Evolutionary conservation across 2,797 vertebrate genomes (phyloP), one percentile per base, ranked within the genome.

Genomic region (Spondyliosoma cantharus): DNA sequence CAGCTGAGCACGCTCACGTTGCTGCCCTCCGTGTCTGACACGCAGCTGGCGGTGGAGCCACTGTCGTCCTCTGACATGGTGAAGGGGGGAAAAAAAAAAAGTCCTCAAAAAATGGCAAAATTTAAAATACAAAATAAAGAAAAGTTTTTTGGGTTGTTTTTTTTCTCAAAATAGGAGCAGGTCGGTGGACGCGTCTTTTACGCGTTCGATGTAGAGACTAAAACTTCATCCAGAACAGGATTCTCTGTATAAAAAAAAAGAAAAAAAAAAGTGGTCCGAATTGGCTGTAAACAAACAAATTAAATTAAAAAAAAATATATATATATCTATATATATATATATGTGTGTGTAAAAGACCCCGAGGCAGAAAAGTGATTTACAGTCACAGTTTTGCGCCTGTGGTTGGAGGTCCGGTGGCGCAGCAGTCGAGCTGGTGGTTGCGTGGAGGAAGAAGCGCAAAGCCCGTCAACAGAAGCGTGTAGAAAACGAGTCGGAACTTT

Each of bases 1-100:
- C 98, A 99, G 94, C 80, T 96, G 75, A 99, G 96, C 71, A 99
- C 97, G 78, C 97, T 98, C 54, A 96, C 95, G 83, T 95, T 96
- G 69, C 92, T 94, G 87, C 89, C 91, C 52, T 92, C 92, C 19
- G 83, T 20, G 52, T 91, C 90, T 22, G 89, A 79, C 86, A 74
- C n/a, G 8, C n/a, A 57, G 82, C 86, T 61, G 86, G 46, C n/a
- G 24, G 45, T 61, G 83, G 90, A 78, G 82, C 90, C 82, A 50
- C 93, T 94, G 78, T 96, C 96, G 87, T 96, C 96, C 84, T 97
- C 97, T 74, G 97, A 97, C 98, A 98, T 98, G 82, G 87, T 93
- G 81, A 60, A 63, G 24, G 20, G n/a, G 4, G 24, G 12, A 15
- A 46, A 83, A 29, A 29, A 7, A 16, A 46, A 83, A 58, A 37